Percentiles rank a stretch among this genome's conserved stretches.
phyloP scores from a whole-genome alignment of 1,140 invertebrate genomes.

The Neelides sp. region DNA sequence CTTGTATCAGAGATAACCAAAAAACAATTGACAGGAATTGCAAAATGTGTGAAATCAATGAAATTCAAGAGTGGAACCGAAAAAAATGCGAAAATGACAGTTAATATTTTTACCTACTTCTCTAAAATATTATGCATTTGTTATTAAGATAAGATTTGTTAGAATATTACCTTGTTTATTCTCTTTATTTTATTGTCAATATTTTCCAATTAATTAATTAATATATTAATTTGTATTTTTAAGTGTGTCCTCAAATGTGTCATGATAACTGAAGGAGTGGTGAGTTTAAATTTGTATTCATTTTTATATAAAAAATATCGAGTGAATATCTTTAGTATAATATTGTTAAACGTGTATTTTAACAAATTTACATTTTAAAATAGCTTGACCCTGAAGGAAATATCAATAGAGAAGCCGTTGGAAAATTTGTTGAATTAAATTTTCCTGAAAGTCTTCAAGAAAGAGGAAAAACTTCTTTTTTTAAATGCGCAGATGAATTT shows the following conservation, averaged over 20 bases:
- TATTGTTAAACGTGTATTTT: neutral
- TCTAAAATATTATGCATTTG: neutral
- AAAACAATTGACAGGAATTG: slow-evolving; percentile 12
- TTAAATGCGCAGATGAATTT: neutral
- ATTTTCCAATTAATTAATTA: neutral
- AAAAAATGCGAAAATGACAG: slow-evolving; percentile 13
- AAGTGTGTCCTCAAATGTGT: slow-evolving; percentile 13
- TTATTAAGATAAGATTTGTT: neutral
- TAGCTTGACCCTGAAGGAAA: neutral
- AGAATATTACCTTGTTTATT: neutral
- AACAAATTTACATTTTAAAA: neutral
- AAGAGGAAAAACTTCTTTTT: neutral
- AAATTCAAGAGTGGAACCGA: slow-evolving; percentile 25
- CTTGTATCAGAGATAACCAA: slow-evolving; percentile 20
- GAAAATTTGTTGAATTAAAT: neutral
- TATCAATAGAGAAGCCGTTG: no score
- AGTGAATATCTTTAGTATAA: neutral
- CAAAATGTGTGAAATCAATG: slow-evolving; percentile 17
- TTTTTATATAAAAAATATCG: neutral
- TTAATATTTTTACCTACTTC: neutral
- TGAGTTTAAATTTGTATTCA: neutral
- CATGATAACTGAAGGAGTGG: slow-evolving; percentile 11
- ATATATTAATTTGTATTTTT: neutral
- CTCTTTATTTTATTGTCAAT: neutral
- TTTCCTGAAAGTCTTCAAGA: neutral